These are phyloP conservation scores for Pundamilia nyererei DNA, from an alignment of 2,113 vertebrate species.

Conservation along the genomic window DNA sequence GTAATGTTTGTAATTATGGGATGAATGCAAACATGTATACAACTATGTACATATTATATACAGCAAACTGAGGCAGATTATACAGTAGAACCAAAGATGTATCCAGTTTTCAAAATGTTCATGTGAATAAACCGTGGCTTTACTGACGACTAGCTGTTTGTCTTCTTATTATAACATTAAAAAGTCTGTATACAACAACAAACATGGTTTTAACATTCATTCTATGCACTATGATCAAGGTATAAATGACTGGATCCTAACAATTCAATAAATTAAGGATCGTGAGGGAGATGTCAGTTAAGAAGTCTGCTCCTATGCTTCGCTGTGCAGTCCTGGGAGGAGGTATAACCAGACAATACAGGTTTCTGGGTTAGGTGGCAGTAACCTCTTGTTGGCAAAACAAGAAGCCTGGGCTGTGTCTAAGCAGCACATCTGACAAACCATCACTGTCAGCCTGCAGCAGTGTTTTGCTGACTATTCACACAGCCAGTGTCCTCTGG, in stretches of 20 bases:
- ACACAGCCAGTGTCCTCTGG: background rate
- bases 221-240: background rate
- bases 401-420: background rate
- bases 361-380: background rate
- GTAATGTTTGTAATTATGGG: constrained; percentile 48
- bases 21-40: constrained; percentile 15
- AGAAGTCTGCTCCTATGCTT: background rate
- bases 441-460: background rate
- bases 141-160: background rate
- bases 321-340: background rate
- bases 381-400: background rate
- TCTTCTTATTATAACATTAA: background rate
- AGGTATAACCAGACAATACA: background rate
- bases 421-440: background rate
- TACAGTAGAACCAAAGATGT: constrained; percentile 25
- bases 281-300: background rate
- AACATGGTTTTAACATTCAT: background rate
- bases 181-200: background rate
- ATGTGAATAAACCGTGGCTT: constrained; percentile 40
- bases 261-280: background rate
- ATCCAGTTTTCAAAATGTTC: constrained; percentile 14
- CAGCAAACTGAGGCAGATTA: background rate
- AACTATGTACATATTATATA: constrained; percentile 38
- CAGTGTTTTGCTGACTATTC: background rate
- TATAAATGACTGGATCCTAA: background rate